Evolutionary conservation across 2,113 vertebrate species (phyloP).

Genomic region (Madoqua kirkii): DNA sequence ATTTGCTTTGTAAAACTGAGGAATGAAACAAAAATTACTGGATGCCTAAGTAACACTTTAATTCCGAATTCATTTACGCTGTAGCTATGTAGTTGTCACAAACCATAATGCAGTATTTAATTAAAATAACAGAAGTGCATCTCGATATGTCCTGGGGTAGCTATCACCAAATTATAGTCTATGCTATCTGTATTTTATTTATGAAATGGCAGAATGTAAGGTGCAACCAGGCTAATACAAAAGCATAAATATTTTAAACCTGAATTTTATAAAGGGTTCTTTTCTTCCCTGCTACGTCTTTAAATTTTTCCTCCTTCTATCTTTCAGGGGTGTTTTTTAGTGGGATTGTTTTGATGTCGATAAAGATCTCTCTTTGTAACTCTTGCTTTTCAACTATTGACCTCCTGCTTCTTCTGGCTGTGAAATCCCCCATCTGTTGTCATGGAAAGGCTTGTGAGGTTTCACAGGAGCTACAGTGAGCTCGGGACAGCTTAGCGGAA

Average conservation of each 20-base stretch:
- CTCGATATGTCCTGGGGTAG: constrained; percentile 79
- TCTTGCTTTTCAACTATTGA: constrained; percentile 69
- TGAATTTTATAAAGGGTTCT: neutral
- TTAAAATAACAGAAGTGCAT: constrained; percentile 81
- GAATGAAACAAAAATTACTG: constrained; percentile 71
- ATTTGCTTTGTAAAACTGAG: constrained; percentile 76
- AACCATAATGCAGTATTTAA: constrained; percentile 85
- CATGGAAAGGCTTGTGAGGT: constrained; percentile 41
- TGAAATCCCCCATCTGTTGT: constrained; percentile 35
- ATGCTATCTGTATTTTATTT: constrained; percentile 66
- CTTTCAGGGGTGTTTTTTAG: neutral
- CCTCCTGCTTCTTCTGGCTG: constrained; percentile 62
- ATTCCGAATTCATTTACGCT: constrained; percentile 81
- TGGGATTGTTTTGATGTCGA: constrained; percentile 25
- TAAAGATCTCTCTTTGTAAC: constrained; percentile 48
- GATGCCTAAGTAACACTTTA: constrained; percentile 84
- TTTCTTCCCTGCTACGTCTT: constrained; percentile 10
- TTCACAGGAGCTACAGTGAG: constrained; percentile 30
- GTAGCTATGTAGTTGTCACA: constrained; percentile 78
- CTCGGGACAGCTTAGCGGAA: constrained; percentile 17
- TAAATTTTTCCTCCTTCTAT: constrained; percentile 15
- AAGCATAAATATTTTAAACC: constrained; percentile 58
- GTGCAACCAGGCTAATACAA: constrained; percentile 48
- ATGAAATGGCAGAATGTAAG: constrained; percentile 65
- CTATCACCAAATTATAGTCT: constrained; percentile 75